A percentile compares a stretch with the other conserved stretches of the same genome.
These are phyloP conservation scores for Polietes domitor DNA, from an alignment of 2,888 invertebrate species.

Conservation along the genomic window DNA sequence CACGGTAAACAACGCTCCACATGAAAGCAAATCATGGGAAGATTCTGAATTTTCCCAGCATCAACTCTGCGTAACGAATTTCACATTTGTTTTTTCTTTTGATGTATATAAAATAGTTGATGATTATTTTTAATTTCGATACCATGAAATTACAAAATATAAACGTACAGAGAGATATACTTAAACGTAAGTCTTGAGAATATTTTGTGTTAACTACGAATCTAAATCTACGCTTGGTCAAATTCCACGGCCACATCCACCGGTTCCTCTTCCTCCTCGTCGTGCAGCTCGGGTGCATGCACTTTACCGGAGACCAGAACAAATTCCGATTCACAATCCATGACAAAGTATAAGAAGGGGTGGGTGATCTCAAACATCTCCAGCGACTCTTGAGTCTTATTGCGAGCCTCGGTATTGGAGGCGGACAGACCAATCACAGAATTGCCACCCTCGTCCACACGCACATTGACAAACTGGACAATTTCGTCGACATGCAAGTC, in stretches of 20 bases:
- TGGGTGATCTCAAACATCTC: constrained; percentile 82
- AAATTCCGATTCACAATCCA: constrained; percentile 83
- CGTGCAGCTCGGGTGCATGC: constrained; percentile 81
- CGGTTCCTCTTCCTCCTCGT: constrained; percentile 71
- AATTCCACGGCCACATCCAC: constrained; percentile 74
- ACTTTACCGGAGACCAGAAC: constrained; percentile 84
- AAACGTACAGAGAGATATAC: constrained; percentile 15
- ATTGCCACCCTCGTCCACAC: constrained; percentile 83
- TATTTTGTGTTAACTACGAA: background rate
- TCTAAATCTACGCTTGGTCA: constrained; percentile 71
- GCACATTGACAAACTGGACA: constrained; percentile 85
- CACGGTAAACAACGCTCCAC: no score
- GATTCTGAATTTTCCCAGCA: constrained; percentile 50
- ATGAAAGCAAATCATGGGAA: constrained; percentile 63
- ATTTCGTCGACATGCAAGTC: constrained; percentile 86
- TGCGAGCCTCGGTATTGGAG: constrained; percentile 70
- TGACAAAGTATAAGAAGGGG: constrained; percentile 85
- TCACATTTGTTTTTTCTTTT: constrained; percentile 21
- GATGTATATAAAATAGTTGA: constrained; percentile 28
- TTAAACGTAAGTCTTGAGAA: constrained; percentile 52
- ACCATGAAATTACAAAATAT: constrained; percentile 44
- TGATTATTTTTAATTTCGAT: constrained; percentile 31
- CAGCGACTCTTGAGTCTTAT: constrained; percentile 69
- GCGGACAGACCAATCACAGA: constrained; percentile 81
- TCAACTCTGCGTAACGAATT: constrained; percentile 44